Evolutionary conservation across 23 tunicate genomes (phyloP), one percentile per base, ranked within the genome.

Genomic region (Styela clava): DNA sequence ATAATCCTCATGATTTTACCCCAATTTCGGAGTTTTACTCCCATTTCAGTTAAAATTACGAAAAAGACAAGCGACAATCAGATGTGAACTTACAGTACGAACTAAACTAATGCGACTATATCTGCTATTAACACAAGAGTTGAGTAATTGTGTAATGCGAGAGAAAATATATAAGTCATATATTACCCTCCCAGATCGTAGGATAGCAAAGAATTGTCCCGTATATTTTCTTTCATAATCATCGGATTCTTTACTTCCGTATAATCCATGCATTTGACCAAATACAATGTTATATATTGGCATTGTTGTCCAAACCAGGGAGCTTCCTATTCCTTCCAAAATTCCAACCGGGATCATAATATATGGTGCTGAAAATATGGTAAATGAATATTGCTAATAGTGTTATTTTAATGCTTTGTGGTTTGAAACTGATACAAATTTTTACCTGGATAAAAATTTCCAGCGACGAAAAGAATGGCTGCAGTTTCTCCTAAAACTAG

Each of bases 261-360:
- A 36, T 24, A 34, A 62, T 34, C 85, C 68, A 64, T 70, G 82
- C 25, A 74, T 37, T 74, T 69, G 63, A 7, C 85, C 91, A 69
- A 80, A 86, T 51, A 80, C 78, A 18, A 86, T 78, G 21, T 29
- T 64, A 63, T 69, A 86, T 44, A 86, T 5, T n/a, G 52, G 35
- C 85, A 86, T 81, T 23, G 74, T 79, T 73, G 91, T 85, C 91
- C 91, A 86, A 74, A 86, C 74, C 22, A 85, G 74, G 1, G 91
- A 85, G 31, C 82, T 85, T 1, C 91, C 91, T 26, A 86, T 86
- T 29, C 91, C 91, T 28, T 61, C 69, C 63, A 80, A 2, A 0
- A 81, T 68, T 1, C 91, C 85, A 67, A 82, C 91, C 22, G 91
- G 91, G 16, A 86, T 81, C 21, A 86, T 51, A n/a, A 69, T 81